A percentile compares a stretch with the other conserved stretches of the same genome.
Conservation (phyloP, 2,888 invertebrate genomes). For the Embidobia sp. region DNA sequence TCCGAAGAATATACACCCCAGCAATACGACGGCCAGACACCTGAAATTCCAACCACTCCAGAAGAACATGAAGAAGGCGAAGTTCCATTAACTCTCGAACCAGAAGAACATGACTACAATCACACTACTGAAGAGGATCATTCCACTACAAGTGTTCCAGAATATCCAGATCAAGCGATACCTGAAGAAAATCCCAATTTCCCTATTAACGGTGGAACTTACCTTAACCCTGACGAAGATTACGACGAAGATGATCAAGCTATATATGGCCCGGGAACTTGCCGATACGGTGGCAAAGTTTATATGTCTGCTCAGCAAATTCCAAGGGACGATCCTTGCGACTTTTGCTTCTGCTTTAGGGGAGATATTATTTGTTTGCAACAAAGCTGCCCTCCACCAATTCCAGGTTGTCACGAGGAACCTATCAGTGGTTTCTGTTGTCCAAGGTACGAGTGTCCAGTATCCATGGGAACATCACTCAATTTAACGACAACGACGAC, state of each 20-base stretch:
- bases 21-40: constrained; percentile 57
- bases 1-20: constrained; percentile 60
- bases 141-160: constrained; percentile 52
- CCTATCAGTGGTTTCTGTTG: constrained; percentile 97
- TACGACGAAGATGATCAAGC: constrained; percentile 90
- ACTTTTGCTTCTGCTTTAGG: constrained; percentile 98
- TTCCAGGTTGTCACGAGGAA: constrained; percentile 95
- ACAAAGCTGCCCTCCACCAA: constrained; percentile 97
- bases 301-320: constrained; percentile 98
- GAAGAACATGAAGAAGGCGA: constrained; percentile 67
- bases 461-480: constrained; percentile 91
- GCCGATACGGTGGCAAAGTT: constrained; percentile 94
- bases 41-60: constrained; percentile 64
- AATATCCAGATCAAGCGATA: constrained; percentile 73
- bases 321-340: constrained; percentile 96
- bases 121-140: constrained; percentile 64
- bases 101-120: constrained; percentile 68
- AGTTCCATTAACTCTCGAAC: constrained; percentile 67
- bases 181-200: constrained; percentile 76
- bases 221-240: constrained; percentile 84
- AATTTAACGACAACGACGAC: constrained; percentile 94
- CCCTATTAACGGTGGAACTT: constrained; percentile 80
- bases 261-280: constrained; percentile 93
- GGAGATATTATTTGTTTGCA: constrained; percentile 97
- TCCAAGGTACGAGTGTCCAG: constrained; percentile 96